Conservation (phyloP, 2,113 vertebrate genomes). For the Semnornis frantzii region DNA sequence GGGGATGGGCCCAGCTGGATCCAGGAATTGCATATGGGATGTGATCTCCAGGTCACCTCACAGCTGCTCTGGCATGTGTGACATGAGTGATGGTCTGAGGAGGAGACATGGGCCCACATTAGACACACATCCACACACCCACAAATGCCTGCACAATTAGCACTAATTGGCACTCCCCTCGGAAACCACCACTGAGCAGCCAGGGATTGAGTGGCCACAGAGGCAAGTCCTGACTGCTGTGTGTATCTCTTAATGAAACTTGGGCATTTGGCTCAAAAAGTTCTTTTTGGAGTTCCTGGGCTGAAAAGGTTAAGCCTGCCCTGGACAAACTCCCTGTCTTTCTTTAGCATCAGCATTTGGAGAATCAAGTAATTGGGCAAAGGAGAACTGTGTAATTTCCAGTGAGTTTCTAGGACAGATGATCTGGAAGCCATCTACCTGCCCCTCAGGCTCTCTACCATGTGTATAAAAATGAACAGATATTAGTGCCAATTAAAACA, state of each 20-base stretch:
- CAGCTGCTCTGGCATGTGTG: conserved; percentile 29
- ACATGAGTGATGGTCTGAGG: conserved; percentile 44
- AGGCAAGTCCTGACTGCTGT: background rate
- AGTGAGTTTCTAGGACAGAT: conserved; percentile 14
- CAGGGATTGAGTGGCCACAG: background rate
- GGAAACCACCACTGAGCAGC: background rate
- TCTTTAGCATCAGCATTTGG: conserved; percentile 9
- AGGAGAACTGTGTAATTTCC: background rate
- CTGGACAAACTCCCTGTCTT: conserved; percentile 5
- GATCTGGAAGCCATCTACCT: background rate
- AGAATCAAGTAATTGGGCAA: conserved; percentile 33
- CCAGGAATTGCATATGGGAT: conserved; percentile 8
- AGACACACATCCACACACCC: rapidly evolving
- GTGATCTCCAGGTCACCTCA: conserved; percentile 31
- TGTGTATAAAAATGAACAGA: conserved; percentile 2
- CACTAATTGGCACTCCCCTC: background rate
- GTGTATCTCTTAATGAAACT: background rate
- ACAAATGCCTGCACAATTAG: background rate
- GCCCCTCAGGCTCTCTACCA: background rate
- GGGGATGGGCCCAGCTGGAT: conserved; percentile 3
- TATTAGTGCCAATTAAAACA: background rate
- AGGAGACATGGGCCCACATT: background rate
- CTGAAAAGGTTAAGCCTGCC: conserved; percentile 27
- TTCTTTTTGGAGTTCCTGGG: background rate
- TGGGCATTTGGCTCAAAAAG: conserved; percentile 15